Conservation (phyloP, 2,113 vertebrate species). For the Leucopsar rothschildi region DNA sequence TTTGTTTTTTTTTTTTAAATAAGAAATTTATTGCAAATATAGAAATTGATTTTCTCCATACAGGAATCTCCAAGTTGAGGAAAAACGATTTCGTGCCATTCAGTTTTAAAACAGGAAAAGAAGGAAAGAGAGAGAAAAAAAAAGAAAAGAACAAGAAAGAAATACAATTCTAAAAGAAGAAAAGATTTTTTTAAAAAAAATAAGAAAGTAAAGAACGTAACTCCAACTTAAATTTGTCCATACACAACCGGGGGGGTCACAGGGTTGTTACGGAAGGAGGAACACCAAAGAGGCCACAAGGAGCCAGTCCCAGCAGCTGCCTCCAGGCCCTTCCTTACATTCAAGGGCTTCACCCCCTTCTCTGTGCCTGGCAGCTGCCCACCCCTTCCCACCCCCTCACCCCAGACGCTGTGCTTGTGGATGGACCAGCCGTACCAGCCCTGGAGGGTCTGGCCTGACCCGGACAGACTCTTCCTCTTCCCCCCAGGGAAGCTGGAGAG, state of each 20-base stretch:
- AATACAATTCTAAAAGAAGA: slow-evolving; percentile 44
- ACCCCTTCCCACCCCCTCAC: slow-evolving; percentile 30
- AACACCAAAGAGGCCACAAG: slow-evolving; percentile 59
- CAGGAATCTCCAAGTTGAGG: slow-evolving; percentile 80
- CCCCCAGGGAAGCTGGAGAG: background rate
- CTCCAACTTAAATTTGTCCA: slow-evolving; percentile 65
- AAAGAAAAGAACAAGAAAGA: background rate
- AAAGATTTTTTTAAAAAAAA: background rate
- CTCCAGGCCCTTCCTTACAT: slow-evolving; percentile 53
- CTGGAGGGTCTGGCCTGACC: background rate
- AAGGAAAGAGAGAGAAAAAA: background rate
- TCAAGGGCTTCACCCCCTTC: background rate
- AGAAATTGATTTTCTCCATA: slow-evolving; percentile 85
- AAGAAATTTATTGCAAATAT: slow-evolving; percentile 89
- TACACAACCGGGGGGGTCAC: slow-evolving; percentile 70
- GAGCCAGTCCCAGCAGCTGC: slow-evolving; percentile 72
- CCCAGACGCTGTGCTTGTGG: slow-evolving; percentile 59
- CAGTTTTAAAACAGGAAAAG: slow-evolving; percentile 70
- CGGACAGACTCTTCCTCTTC: background rate
- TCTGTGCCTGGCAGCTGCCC: background rate
- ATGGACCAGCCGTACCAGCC: slow-evolving; percentile 28
- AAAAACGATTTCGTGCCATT: slow-evolving; percentile 81
- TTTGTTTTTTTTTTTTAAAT: slow-evolving; percentile 73
- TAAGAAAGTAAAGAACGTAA: slow-evolving; percentile 8
- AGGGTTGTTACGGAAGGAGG: slow-evolving; percentile 62